phyloP scores from a whole-genome alignment of 1,140 invertebrate genomes.

The Bombus sylvicola region DNA sequence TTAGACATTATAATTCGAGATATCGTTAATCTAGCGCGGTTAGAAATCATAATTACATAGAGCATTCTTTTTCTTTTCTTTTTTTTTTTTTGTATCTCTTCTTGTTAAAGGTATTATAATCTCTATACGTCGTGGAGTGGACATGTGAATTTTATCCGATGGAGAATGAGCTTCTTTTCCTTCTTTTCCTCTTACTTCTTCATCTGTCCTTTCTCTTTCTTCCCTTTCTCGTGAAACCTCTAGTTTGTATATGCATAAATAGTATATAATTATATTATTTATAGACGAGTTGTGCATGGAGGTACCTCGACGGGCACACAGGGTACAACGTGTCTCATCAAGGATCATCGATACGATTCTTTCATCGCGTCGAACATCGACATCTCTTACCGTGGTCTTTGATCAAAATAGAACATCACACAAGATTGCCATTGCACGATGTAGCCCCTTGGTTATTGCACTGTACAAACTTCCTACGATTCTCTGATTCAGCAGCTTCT shows the following conservation, averaged over 20 bases:
- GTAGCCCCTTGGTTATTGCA: slow-evolving; percentile 40
- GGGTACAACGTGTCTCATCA: slow-evolving; percentile 35
- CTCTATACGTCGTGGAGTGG: slow-evolving; percentile 66
- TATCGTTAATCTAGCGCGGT: slow-evolving; percentile 61
- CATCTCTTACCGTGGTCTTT: neutral
- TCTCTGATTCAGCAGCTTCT: slow-evolving; percentile 23
- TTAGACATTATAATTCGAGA: slow-evolving; percentile 53
- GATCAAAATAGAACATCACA: slow-evolving; percentile 48
- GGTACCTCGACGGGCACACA: slow-evolving; percentile 63
- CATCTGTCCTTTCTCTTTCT: neutral
- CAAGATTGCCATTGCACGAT: slow-evolving; percentile 55
- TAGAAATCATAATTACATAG: slow-evolving; percentile 66
- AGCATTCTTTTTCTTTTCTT: slow-evolving; percentile 36
- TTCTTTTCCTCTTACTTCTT: neutral
- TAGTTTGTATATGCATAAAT: slow-evolving; percentile 74
- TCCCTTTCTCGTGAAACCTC: slow-evolving; percentile 48
- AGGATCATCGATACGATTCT: neutral
- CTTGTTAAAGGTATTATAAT: slow-evolving; percentile 52
- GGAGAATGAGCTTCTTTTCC: slow-evolving; percentile 22
- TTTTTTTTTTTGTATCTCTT: slow-evolving; percentile 3
- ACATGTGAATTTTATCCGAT: slow-evolving; percentile 59
- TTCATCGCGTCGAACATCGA: neutral
- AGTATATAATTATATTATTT: slow-evolving; percentile 75
- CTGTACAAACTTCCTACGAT: slow-evolving; percentile 30
- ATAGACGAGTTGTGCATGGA: slow-evolving; percentile 75